Conservation (phyloP, 2,888 invertebrate species). For the Ferrisia virgata region DNA sequence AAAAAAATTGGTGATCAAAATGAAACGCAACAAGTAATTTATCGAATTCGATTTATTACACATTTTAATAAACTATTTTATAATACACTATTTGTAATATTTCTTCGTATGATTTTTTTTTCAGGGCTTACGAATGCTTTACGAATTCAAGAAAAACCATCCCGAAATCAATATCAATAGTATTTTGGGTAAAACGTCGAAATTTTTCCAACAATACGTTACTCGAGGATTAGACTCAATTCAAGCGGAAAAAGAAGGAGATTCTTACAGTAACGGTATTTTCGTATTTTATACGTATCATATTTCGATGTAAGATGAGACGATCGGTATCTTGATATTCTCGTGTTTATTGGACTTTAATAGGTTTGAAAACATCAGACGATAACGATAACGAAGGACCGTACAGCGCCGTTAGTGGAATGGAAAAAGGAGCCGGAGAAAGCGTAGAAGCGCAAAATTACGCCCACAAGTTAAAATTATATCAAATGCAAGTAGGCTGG, state of each 20-base stretch:
- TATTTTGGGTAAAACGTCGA: constrained; percentile 74
- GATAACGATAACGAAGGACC: neutral
- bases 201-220: constrained; percentile 75
- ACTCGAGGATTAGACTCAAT: constrained; percentile 70
- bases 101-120: neutral
- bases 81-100: neutral
- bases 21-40: constrained; percentile 63
- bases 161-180: constrained; percentile 83
- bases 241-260: constrained; percentile 51
- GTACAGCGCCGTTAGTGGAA: neutral
- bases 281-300: neutral
- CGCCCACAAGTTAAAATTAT: constrained; percentile 46
- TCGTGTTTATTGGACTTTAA: neutral
- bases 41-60: too few relatives aligned
- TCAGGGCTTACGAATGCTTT: constrained; percentile 71
- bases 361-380: constrained; percentile 25
- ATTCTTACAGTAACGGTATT: neutral
- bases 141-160: constrained; percentile 71
- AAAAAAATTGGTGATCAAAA: constrained; percentile 87
- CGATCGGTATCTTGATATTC: too few relatives aligned
- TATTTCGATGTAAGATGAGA: neutral
- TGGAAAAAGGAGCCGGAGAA: constrained; percentile 66
- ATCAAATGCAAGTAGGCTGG: constrained; percentile 48
- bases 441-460: constrained; percentile 56
- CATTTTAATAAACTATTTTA: too few relatives aligned